Conservation (phyloP, 1,140 invertebrate genomes). For the Heliconius hermathena region DNA sequence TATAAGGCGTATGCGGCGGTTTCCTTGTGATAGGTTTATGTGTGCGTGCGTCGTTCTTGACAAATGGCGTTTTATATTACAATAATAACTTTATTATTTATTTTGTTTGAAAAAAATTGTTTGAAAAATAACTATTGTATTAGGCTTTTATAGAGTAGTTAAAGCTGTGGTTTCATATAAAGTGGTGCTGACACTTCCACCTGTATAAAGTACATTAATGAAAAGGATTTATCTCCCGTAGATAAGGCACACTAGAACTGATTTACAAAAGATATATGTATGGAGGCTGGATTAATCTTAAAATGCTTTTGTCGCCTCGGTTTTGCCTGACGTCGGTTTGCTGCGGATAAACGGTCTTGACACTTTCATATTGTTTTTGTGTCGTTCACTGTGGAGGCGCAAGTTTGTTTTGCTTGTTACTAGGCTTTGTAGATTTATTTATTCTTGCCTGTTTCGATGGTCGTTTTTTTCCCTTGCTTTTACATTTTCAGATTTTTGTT, state of each 20-base stretch:
- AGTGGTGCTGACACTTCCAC: no score
- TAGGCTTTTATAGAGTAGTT: no score
- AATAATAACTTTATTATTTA: no score
- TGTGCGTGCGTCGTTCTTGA: no score
- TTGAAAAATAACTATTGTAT: no score
- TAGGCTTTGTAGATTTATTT: neutral
- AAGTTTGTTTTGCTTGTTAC: constrained; percentile 15
- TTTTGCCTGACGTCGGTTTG: constrained; percentile 20
- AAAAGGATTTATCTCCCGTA: neutral
- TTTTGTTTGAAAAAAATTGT: no score
- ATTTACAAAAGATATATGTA: constrained; percentile 21
- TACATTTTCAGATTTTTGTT: neutral
- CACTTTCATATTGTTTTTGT: constrained; percentile 31
- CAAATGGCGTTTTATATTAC: no score
- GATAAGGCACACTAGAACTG: constrained; percentile 1
- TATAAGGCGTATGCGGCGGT: no score
- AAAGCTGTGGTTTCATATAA: no score
- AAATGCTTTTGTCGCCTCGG: constrained; percentile 32
- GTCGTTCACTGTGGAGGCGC: neutral
- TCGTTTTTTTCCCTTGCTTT: neutral
- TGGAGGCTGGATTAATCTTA: constrained; percentile 29
- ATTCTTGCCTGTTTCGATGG: neutral
- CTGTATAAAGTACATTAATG: neutral
- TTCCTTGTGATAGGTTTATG: no score
- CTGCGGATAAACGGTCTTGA: constrained; percentile 27